Conservation (phyloP, 1,140 invertebrate genomes). For the Manduca sexta region DNA sequence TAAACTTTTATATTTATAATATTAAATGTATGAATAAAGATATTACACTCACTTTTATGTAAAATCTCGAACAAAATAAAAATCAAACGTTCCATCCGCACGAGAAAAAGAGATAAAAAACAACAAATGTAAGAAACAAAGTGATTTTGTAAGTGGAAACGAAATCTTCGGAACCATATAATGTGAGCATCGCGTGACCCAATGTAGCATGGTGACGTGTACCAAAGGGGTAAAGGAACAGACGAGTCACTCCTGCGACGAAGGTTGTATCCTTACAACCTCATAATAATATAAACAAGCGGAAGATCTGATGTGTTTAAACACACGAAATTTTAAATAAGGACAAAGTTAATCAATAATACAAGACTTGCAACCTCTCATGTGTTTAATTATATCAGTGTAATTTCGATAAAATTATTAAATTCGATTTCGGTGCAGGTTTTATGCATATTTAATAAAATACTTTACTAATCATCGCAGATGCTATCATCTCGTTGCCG, state of each 20-base stretch:
- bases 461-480: too few relatives aligned
- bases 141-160: constrained; percentile 54
- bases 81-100: not conserved
- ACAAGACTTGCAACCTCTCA: too few relatives aligned
- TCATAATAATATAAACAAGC: too few relatives aligned
- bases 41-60: not conserved
- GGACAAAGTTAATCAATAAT: too few relatives aligned
- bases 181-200: constrained; percentile 53
- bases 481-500: too few relatives aligned
- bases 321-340: too few relatives aligned
- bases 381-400: too few relatives aligned
- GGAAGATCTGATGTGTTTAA: too few relatives aligned
- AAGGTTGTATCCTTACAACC: not conserved
- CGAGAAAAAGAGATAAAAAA: constrained; percentile 20
- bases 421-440: too few relatives aligned
- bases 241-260: constrained; percentile 5
- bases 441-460: too few relatives aligned
- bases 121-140: constrained; percentile 42
- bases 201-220: constrained; percentile 31
- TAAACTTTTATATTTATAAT: not conserved
- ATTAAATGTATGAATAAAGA: not conserved
- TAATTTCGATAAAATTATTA: too few relatives aligned
- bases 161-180: constrained; percentile 46
- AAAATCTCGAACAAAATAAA: not conserved
- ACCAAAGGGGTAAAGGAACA: constrained; percentile 21